Base-by-base conservation (phyloP, 2,113 vertebrate genomes). In the Tragelaphus imberbis region DNA sequence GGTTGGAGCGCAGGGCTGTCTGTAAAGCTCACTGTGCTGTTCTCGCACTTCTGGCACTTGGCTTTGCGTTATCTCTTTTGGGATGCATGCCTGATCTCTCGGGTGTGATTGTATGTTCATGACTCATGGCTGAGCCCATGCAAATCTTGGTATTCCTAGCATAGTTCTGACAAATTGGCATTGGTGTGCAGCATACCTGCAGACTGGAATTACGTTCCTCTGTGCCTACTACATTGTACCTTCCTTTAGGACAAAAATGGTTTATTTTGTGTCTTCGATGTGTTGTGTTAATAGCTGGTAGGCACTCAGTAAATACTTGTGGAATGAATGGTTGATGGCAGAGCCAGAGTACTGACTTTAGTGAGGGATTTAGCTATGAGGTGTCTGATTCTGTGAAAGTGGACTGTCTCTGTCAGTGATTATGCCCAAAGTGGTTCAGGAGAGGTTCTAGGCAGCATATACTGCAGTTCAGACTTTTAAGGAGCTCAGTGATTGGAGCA, bases 151-250 rank as follows among this genome's bases (percentile, higher is more conserved):
- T 89, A 71, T 84, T 93, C 90, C 84, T 86, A 71, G 63, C 87
- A 71, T 63, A 90, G 92, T 55, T 68, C 36, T 65, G 55, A 91
- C 63, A 33, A 13, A 51, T 30, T 14, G 68, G 40, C 25, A 1
- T 82, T 65, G 88, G 58, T 96, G 63, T 56, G 21, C 65, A 47
- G 49, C 71, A 81, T 84, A 80, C 80, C 84, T 81, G 63, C 33
- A 40, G 84, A 55, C 23, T 94, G 68, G 71, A 92, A 55, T 58
- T n/a, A 63, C 92, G 92, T 95, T 95, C 95, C 63, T 85, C 49
- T 65, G 75, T 88, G 75, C 49, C 88, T 88, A 55, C 56, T 63
- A 19, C 40, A 55, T 55, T 88, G 33, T 47, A 56, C 9, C 5
- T 79, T 91, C 44, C 87, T 93, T 91, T 79, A 86, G 68, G 28